Percentiles rank a stretch among this genome's conserved stretches.
These are phyloP conservation scores for Subanguina moxae DNA, from an alignment of 1,140 invertebrate genomes.

Conservation along the genomic window DNA sequence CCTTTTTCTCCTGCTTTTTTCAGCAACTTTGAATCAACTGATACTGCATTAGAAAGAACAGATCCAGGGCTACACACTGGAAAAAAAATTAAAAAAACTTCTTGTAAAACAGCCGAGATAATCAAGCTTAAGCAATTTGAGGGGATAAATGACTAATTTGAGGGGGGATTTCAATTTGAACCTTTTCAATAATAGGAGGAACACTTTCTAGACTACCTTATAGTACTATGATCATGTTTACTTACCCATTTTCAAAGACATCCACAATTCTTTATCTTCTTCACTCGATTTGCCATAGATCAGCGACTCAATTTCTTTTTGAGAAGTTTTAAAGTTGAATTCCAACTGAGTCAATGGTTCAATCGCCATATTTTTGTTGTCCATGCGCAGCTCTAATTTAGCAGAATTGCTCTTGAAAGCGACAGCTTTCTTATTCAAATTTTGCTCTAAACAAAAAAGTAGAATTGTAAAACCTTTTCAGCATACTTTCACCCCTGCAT, in stretches of 20 bases:
- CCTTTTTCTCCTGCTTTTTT: too few relatives aligned
- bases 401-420: neutral
- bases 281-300: conserved; percentile 2
- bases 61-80: too few relatives aligned
- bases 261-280: conserved; percentile 13
- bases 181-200: neutral
- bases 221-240: neutral
- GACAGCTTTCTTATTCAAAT: neutral
- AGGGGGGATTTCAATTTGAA: too few relatives aligned
- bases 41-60: too few relatives aligned
- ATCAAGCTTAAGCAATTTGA: too few relatives aligned
- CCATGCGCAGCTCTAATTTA: neutral
- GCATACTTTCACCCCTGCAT: conserved; percentile 14
- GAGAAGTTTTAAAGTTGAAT: conserved; percentile 27
- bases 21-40: too few relatives aligned
- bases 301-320: conserved; percentile 15
- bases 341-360: conserved; percentile 6
- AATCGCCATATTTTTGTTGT: neutral
- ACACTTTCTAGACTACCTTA: neutral
- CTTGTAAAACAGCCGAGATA: too few relatives aligned
- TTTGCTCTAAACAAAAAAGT: neutral
- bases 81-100: too few relatives aligned
- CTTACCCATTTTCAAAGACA: conserved; percentile 15
- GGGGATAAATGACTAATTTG: too few relatives aligned
- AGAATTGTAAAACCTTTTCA: neutral